Conservation (phyloP, 2,888 invertebrate genomes). For the Prenolepis imparis region DNA sequence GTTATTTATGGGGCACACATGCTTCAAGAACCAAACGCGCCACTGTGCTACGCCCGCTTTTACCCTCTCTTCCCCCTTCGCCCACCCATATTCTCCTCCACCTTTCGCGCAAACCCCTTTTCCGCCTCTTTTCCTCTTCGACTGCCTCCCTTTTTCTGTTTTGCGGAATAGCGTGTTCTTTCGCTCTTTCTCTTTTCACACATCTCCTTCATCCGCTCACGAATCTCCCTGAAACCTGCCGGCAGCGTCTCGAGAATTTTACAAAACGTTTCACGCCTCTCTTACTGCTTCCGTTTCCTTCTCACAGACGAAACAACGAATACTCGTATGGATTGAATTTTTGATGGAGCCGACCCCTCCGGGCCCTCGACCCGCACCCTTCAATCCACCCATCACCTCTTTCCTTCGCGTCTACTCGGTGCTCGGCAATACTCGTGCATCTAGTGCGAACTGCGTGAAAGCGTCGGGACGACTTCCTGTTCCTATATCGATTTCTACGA, state of each 20-base stretch:
- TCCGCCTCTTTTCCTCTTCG: slow-evolving; percentile 57
- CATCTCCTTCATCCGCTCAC: slow-evolving; percentile 49
- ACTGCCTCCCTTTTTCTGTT: slow-evolving; percentile 50
- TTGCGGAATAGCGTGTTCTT: slow-evolving; percentile 32
- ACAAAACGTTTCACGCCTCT: slow-evolving; percentile 72
- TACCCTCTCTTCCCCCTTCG: slow-evolving; percentile 21
- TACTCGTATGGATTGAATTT: slow-evolving; percentile 71
- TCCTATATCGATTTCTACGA: slow-evolving; percentile 36
- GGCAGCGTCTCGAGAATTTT: slow-evolving; percentile 68
- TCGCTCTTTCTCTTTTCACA: slow-evolving; percentile 9
- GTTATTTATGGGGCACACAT: slow-evolving; percentile 85
- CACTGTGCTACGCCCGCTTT: slow-evolving; percentile 58
- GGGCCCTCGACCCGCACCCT: slow-evolving; percentile 12
- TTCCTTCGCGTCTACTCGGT: slow-evolving; percentile 1
- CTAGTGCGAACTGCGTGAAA: slow-evolving; percentile 30
- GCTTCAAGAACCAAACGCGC: slow-evolving; percentile 80
- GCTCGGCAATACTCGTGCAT: slow-evolving; percentile 17
- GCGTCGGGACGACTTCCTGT: slow-evolving; percentile 46
- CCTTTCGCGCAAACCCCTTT: slow-evolving; percentile 51
- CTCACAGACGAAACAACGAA: slow-evolving; percentile 63
- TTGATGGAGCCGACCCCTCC: slow-evolving; percentile 59
- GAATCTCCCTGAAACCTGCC: slow-evolving; percentile 46
- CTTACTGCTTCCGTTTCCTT: slow-evolving; percentile 47
- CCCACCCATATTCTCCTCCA: slow-evolving; percentile 6
- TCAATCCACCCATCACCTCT: slow-evolving; percentile 35